phyloP scores from a whole-genome alignment of 64 coral and sea anemone genomes.

The Acropora tenuis region DNA sequence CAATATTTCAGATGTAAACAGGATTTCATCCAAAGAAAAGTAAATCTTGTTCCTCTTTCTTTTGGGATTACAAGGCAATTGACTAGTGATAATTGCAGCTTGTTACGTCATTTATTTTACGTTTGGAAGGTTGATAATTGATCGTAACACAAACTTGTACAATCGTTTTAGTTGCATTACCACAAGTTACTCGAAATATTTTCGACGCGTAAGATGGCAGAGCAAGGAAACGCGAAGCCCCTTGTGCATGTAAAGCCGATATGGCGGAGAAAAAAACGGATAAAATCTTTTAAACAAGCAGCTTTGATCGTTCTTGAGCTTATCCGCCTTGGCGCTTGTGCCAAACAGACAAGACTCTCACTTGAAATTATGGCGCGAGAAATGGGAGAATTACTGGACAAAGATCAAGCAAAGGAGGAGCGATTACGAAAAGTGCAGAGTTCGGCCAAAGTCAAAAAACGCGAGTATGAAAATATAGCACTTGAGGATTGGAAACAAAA shows the following conservation, averaged over 20 bases:
- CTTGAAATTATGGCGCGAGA: not conserved
- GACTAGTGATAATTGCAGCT: not conserved
- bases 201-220: not conserved
- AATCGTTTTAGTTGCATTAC: not conserved
- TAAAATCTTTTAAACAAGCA: slow-evolving; percentile 11
- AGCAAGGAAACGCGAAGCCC: not conserved
- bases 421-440: not conserved
- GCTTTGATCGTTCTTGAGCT: not conserved
- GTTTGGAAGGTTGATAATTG: not conserved
- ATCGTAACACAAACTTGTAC: not conserved
- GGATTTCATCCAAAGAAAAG: not conserved
- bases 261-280: slow-evolving; percentile 1
- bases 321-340: not conserved
- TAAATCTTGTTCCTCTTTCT: not conserved
- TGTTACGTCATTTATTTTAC: not conserved
- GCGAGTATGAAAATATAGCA: not conserved
- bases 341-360: too few relatives aligned
- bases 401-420: not conserved
- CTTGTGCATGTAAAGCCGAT: slow-evolving; percentile 10
- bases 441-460: not conserved
- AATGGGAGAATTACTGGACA: not conserved
- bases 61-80: not conserved
- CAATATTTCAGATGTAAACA: not conserved
- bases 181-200: too few relatives aligned
- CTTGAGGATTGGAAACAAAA: not conserved